Base-by-base conservation (phyloP, 2,797 vertebrate species). In the Halcyon chelicuti region DNA sequence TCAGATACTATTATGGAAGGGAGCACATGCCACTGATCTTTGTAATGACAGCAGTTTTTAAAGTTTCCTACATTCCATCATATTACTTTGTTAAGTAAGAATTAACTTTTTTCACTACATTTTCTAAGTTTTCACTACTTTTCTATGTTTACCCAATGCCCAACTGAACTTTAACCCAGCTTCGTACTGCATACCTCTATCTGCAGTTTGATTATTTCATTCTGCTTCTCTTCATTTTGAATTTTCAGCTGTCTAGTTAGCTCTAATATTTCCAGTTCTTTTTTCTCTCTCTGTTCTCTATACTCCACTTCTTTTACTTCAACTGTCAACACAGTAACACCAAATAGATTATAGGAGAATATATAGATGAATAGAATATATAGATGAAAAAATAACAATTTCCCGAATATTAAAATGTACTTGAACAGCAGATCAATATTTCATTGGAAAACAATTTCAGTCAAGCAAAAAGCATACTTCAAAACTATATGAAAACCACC, bases 161-260 rank as follows among this genome's bases (percentile, higher is more conserved):
- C 31, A 70, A 3, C 2, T 57, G 18, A 35, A 23, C 51, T 74
- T 70, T 81, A 63, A 57, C 17, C 73, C 46, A 63, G 17, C 31
- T 82, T 80, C 72, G 22, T 60, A 92, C 63, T 19, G 60, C 82
- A 37, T 97, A 99, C 99, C 99, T 99, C 99, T 98, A 99, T 98
- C 86, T 99, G 99, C 65, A 99, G 89, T 97, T 98, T 99, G 46
- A 99, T 97, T 17, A 99, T 97, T 96, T 99, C 99, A 62, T 98
- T 99, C 97, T 99, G 98, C 63, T 98, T 99, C 96, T 99, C 98
- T 85, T 98, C 98, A 94, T 99, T 98, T 96, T 99, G 99, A 76
- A 97, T 98, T 96, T 94, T 98, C 92, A 99, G 96, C 90, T 97
- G 99, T 93, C 42, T 98, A 72, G 97, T 99, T 97, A 99, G 95